Evolutionary conservation across 1,140 invertebrate genomes (phyloP).

Genomic region (Hycleus phaleratus): DNA sequence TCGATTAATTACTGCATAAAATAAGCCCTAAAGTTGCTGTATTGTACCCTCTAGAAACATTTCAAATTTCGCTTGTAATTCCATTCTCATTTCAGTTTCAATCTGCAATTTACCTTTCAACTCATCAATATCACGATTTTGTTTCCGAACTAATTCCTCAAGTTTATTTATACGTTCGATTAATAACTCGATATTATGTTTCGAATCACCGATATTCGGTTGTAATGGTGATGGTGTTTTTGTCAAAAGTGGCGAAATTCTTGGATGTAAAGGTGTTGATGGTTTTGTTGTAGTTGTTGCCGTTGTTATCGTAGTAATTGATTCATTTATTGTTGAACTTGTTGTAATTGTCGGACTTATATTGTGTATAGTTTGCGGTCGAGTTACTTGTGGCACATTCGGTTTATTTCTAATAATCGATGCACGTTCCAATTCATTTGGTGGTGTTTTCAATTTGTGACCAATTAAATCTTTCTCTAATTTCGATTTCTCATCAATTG

Average conservation of each 20-base stretch:
- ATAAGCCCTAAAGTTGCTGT: slow-evolving; percentile 4
- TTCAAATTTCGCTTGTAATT: slow-evolving; percentile 50
- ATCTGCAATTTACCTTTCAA: slow-evolving; percentile 45
- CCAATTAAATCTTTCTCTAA: not conserved
- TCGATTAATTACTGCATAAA: not conserved
- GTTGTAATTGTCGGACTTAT: not conserved
- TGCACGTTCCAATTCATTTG: slow-evolving; percentile 29
- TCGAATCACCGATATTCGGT: slow-evolving; percentile 1
- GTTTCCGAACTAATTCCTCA: slow-evolving; percentile 50
- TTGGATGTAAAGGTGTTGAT: slow-evolving; percentile 2
- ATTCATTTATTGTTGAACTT: not conserved
- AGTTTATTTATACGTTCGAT: slow-evolving; percentile 47
- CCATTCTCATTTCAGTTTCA: slow-evolving; percentile 50
- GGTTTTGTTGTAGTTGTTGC: not conserved
- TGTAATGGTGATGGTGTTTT: slow-evolving; percentile 11
- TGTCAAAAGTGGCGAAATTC: slow-evolving; percentile 6
- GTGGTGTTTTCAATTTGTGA: slow-evolving; percentile 27
- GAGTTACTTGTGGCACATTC: slow-evolving; percentile 7
- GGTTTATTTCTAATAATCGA: slow-evolving; percentile 23
- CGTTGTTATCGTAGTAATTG: not conserved
- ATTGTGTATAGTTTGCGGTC: slow-evolving; percentile 19
- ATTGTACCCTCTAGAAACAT: slow-evolving; percentile 32
- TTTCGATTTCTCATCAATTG: slow-evolving; percentile 15
- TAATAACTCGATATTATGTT: slow-evolving; percentile 39
- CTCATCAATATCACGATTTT: slow-evolving; percentile 52